Percentiles rank a stretch among this genome's conserved stretches.
Conservation (phyloP, 2,113 vertebrate genomes). For the Monarcha castaneiventris region DNA sequence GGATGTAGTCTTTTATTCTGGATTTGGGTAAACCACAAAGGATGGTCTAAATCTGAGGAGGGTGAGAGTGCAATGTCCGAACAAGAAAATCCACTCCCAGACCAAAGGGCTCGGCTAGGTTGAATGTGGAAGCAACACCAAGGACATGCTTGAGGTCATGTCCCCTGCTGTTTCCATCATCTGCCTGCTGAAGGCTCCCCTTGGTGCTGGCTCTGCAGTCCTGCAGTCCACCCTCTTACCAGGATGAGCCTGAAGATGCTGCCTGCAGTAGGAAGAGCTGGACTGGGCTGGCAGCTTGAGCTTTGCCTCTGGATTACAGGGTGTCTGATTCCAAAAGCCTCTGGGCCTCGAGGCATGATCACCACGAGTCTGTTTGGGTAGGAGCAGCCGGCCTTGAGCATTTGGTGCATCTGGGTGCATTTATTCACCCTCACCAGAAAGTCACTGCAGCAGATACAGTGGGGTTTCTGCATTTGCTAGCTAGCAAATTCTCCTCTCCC, state of each 20-base stretch:
- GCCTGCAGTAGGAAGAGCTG: not conserved
- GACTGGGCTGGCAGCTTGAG: not conserved
- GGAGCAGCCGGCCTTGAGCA: not conserved
- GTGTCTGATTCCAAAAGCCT: not conserved
- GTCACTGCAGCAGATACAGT: not conserved
- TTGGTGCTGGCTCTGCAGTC: not conserved
- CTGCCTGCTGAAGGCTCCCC: not conserved
- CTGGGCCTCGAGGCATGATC: not conserved
- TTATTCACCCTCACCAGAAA: not conserved
- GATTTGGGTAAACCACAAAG: not conserved
- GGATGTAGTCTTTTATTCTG: not conserved
- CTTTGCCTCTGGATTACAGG: not conserved
- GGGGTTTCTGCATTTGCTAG: not conserved
- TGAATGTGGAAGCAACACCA: not conserved
- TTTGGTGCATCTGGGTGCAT: not conserved
- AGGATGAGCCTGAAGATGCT: not conserved
- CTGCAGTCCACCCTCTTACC: not conserved
- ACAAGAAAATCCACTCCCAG: not conserved
- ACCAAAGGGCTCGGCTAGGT: rapidly evolving
- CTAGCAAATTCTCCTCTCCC: not conserved
- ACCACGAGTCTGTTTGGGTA: not conserved
- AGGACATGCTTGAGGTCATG: not conserved
- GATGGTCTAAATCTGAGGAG: not conserved
- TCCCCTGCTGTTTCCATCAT: not conserved
- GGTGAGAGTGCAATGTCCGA: not conserved